Evolutionary conservation across 2,797 vertebrate genomes (phyloP).

Genomic region (Euphonia xanthogaster): DNA sequence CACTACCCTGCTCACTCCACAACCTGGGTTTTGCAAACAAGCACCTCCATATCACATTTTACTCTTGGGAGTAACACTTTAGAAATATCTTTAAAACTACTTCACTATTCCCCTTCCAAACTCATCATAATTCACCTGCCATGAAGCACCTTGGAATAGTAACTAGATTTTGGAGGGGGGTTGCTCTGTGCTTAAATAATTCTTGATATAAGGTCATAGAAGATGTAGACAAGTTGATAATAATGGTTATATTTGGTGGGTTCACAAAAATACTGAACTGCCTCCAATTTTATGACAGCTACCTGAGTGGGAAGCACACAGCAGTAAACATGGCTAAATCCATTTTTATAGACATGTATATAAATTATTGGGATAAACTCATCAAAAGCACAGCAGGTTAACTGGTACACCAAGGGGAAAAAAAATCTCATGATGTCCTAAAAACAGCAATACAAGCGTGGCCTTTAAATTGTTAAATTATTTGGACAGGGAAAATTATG

Average conservation of each 20-base stretch:
- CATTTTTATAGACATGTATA: constrained; percentile 9
- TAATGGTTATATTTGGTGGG: background rate
- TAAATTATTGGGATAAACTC: constrained; percentile 33
- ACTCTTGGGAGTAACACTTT: background rate
- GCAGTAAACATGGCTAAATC: constrained; percentile 8
- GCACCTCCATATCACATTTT: background rate
- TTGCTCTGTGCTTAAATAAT: background rate
- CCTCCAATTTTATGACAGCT: background rate
- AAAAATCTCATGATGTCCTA: background rate
- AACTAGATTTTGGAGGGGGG: background rate
- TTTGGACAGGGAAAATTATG: background rate
- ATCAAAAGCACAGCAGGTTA: constrained; percentile 51
- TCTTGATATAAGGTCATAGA: background rate
- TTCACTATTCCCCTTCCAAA: background rate
- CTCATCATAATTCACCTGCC: background rate
- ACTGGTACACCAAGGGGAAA: background rate
- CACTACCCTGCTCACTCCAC: background rate
- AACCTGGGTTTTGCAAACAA: background rate
- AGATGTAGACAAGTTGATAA: background rate
- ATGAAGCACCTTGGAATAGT: background rate
- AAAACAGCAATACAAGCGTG: background rate
- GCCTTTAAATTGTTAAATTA: constrained; percentile 34
- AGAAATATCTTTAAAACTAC: background rate
- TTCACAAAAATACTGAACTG: background rate
- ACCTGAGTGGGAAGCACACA: background rate